Evolutionary conservation across 2,888 invertebrate species (phyloP).

Genomic region (Drosophila anomalata): DNA sequence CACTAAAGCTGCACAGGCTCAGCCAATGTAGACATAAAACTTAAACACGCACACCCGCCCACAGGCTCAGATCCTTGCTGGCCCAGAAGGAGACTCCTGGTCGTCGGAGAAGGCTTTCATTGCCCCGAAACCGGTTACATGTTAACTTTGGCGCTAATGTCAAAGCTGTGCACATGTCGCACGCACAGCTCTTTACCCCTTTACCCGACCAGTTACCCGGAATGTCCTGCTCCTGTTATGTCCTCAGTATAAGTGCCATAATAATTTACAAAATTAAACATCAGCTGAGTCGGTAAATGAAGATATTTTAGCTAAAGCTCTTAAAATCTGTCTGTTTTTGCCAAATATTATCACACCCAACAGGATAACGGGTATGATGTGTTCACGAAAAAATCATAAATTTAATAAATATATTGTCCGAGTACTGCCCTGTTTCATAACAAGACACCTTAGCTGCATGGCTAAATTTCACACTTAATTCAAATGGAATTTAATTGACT

Average conservation of each 20-base stretch:
- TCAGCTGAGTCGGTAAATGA: constrained; percentile 26
- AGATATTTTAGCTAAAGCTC: constrained; percentile 11
- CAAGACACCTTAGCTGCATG: background rate
- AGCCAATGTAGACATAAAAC: constrained; percentile 74
- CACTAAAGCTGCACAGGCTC: constrained; percentile 73
- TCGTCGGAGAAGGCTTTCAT: constrained; percentile 16
- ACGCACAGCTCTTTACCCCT: constrained; percentile 48
- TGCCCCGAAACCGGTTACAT: constrained; percentile 47
- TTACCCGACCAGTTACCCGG: background rate
- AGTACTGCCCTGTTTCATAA: background rate
- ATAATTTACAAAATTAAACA: constrained; percentile 52
- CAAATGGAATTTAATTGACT: background rate
- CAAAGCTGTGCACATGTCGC: constrained; percentile 66
- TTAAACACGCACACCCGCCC: constrained; percentile 54
- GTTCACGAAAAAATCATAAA: background rate
- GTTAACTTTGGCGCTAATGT: constrained; percentile 67
- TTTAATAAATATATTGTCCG: background rate
- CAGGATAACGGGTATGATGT: background rate
- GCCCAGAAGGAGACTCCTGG: constrained; percentile 10
- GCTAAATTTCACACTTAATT: background rate
- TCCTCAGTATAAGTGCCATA: constrained; percentile 35
- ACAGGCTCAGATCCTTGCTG: background rate
- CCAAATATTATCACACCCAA: constrained; percentile 19
- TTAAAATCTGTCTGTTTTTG: constrained; percentile 2
- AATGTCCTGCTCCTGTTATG: constrained; percentile 16